These are phyloP conservation scores for Mormyrops boulengeri DNA, from an alignment of 2,797 vertebrate species.

Conservation along the genomic window DNA sequence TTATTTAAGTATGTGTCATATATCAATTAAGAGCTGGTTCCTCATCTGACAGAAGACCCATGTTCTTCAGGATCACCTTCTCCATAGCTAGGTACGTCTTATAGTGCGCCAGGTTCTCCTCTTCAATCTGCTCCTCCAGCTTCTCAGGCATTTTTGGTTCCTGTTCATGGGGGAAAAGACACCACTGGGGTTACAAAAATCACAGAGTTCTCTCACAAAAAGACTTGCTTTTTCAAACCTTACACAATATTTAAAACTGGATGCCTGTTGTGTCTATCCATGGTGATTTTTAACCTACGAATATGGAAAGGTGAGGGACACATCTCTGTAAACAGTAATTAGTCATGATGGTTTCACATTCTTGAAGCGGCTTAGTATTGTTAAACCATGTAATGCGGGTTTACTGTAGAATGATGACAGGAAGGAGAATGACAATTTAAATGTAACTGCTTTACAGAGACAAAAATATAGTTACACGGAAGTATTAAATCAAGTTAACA, in stretches of 20 bases:
- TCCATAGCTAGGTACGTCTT: constrained; percentile 49
- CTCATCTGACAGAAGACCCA: constrained; percentile 39
- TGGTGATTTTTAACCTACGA: background rate
- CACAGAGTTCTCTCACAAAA: background rate
- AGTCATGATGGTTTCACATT: constrained; percentile 24
- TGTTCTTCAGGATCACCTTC: constrained; percentile 44
- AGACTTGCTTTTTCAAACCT: background rate
- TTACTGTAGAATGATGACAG: constrained; percentile 4
- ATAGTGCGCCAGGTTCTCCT: constrained; percentile 46
- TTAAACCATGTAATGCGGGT: background rate
- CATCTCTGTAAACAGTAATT: constrained; percentile 18
- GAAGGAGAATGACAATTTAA: constrained; percentile 10
- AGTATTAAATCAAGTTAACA: background rate
- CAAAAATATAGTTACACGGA: constrained; percentile 6
- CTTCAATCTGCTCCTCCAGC: constrained; percentile 45
- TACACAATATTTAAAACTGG: background rate
- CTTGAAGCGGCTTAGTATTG: constrained; percentile 12
- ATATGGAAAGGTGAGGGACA: background rate
- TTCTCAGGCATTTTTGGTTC: constrained; percentile 31
- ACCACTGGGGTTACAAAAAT: background rate
- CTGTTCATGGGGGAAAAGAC: constrained; percentile 32
- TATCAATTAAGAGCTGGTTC: constrained; percentile 21
- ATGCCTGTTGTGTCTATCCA: background rate
- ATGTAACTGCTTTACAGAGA: background rate
- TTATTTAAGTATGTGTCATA: constrained; percentile 27